Percentiles rank a stretch among this genome's conserved stretches.
Conservation (phyloP, 1,140 invertebrate genomes). For the Drosophila lacteicornis region DNA sequence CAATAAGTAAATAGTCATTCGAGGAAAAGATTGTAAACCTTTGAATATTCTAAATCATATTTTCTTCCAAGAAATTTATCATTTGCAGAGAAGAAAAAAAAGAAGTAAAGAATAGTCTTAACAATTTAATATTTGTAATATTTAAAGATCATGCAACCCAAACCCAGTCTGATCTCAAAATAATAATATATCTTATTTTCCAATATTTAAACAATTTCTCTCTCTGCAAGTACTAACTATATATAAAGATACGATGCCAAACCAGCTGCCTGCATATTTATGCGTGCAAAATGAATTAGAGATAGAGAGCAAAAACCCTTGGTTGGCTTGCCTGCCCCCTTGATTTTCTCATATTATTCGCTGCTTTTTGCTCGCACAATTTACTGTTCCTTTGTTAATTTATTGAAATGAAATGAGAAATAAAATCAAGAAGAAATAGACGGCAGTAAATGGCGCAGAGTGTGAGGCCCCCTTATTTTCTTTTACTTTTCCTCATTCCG, state of each 20-base stretch:
- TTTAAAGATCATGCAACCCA: too few species aligned
- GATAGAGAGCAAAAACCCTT: conserved; percentile 9
- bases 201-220: background rate
- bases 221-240: background rate
- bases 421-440: conserved; percentile 70
- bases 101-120: too few species aligned
- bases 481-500: conserved; percentile 4
- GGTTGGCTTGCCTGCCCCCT: conserved; percentile 29
- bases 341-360: conserved; percentile 48
- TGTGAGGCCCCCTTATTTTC: background rate
- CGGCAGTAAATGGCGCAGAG: conserved; percentile 30
- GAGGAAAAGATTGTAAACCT: background rate
- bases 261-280: conserved; percentile 48
- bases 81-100: background rate
- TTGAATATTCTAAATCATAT: background rate
- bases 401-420: conserved; percentile 78
- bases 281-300: conserved; percentile 20
- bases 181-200: too few species aligned
- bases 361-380: conserved; percentile 59
- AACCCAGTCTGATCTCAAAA: too few species aligned
- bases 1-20: conserved; percentile 9
- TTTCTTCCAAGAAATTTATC: background rate
- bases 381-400: conserved; percentile 76
- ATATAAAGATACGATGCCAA: conserved; percentile 19
- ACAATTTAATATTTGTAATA: too few species aligned